Evolutionary conservation across 2,113 vertebrate genomes (phyloP).

Genomic region (Grallaria varia): DNA sequence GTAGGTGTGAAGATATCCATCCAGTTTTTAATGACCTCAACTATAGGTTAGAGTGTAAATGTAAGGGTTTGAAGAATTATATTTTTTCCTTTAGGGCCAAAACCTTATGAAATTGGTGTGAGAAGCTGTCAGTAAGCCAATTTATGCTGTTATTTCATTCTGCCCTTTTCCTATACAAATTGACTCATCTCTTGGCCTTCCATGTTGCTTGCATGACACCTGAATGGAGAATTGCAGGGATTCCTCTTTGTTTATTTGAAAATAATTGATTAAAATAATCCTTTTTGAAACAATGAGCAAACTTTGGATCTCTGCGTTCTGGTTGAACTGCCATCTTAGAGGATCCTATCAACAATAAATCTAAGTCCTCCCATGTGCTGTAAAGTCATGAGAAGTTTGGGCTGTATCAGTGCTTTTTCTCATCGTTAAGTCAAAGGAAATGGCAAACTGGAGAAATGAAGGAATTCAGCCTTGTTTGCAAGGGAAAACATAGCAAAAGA

Average conservation of each 20-base stretch:
- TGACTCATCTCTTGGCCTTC: not conserved
- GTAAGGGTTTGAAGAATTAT: not conserved
- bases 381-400: not conserved
- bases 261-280: not conserved
- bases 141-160: not conserved
- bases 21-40: not conserved
- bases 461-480: not conserved
- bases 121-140: not conserved
- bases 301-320: not conserved
- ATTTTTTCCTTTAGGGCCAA: not conserved
- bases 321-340: not conserved
- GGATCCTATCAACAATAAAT: not conserved
- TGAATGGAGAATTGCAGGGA: not conserved
- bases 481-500: not conserved
- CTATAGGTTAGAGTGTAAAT: not conserved
- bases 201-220: not conserved
- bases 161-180: not conserved
- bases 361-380: not conserved
- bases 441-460: not conserved
- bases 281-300: not conserved
- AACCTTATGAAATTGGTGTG: not conserved
- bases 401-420: not conserved
- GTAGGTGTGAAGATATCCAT: not conserved
- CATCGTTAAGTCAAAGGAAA: not conserved
- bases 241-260: not conserved